Base-by-base conservation (phyloP, 2,888 invertebrate species). In the Drosophila nr. medialis region DNA sequence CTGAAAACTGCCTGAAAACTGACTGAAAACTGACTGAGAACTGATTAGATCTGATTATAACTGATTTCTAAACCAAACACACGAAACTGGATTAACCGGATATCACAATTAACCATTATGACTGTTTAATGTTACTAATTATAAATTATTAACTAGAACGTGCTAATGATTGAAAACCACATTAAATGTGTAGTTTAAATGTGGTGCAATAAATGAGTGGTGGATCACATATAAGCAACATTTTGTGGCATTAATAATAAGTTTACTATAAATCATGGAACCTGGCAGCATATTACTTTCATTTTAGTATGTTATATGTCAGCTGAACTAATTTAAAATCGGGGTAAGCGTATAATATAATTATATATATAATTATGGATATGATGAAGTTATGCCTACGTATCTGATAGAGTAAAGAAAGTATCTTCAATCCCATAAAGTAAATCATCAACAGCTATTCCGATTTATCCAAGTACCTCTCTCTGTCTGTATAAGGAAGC, bases 121-220 rank as follows among this genome's bases (percentile, higher is more conserved):
- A 30, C 42, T 51, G 27, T 38, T 50, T 18, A 55, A 24, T 40
- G 21, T 36, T 24, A 29, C 64, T 50, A n/a, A 24, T 13, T 29
- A 50, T 51, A 45, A n/a, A 49, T 54, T 62, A 49, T 40, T 29
- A 76, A 70, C 55, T 78, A 78, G 75, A 77, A 78, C 64, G 64
- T 69, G 59, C 40, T 40, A 27, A 51, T 54, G 21, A 24, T 13
- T 30, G 30, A 62, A 30, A 13, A n/a, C 36, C 27, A 15, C 45
- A 15, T 45, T 15, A 2, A 27, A 45, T 8, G 24, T 45, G 8
- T 7, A 15, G 7, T 21, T 55, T n/a, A 7, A 15, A 29, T 30
- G 40, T 32, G 32, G 18, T 45, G 30, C 5, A 56, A 42, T 24
- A 24, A 24, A 4, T 27, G 45, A 42, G 6, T 21, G 2, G 13